Evolutionary conservation across 1,140 invertebrate species (phyloP), one percentile per base, ranked within the genome.

Genomic region (Portunus trituberculatus): DNA sequence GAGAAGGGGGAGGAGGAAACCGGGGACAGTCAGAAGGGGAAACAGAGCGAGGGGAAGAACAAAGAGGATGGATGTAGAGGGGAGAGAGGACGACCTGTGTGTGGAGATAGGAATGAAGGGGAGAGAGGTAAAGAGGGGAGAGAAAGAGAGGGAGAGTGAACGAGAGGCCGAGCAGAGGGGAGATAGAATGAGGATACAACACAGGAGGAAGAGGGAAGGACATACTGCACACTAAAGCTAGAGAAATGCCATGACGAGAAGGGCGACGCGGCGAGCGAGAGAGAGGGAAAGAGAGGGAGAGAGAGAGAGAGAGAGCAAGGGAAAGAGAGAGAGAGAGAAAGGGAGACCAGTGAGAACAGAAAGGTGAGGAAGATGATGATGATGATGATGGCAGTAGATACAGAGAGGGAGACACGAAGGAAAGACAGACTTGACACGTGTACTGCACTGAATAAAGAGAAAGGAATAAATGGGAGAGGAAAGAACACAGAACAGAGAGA

Each of bases 11-110:
- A 76, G 67, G 67, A 76, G 67, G 67, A 76, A 0, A 25, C 10
- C 10, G 16, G n/a, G 67, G 67, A 76, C 67, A 76, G 67, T 76
- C 67, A n/a, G 67, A 76, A 76, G 67, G 67, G 67, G 67, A 76
- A 76, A 76, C 67, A 76, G 67, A 76, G 20, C 67, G 67, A 76
- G 67, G 67, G 67, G 67, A 76, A 76, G 67, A 76, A 76, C 67
- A 76, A 76, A 76, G 67, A 76, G 67, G 67, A 76, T 76, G 67
- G 67, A 76, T 76, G 67, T 76, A 76, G 67, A 76, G 67, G 67
- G 67, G 67, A 76, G 67, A 76, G 67, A 76, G 67, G 67, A 76
- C 67, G 67, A 76, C 67, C 67, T 76, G 67, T 76, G 67, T n/a
- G 67, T n/a, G 67, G 67, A 76, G 67, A 76, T 76, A 76, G 67